phyloP scores from a whole-genome alignment of 2,797 vertebrate genomes.

The Myiotriccus ornatus region DNA sequence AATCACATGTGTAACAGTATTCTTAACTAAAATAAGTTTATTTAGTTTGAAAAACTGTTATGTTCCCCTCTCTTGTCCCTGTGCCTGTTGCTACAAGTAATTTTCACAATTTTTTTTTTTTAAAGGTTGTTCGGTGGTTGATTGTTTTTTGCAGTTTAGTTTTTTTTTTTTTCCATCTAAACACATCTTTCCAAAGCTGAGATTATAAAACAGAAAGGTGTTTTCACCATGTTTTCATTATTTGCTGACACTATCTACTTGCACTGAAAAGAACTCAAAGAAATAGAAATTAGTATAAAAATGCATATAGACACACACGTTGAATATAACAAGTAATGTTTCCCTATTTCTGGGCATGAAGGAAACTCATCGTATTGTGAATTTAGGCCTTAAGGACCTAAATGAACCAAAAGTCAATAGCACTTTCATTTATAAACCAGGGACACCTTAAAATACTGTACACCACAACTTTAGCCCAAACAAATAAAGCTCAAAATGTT shows the following conservation, averaged over 20 bases:
- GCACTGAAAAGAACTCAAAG: not conserved
- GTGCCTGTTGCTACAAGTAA: not conserved
- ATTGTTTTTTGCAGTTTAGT: not conserved
- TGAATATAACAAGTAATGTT: not conserved
- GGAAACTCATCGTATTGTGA: not conserved
- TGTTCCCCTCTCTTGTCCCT: not conserved
- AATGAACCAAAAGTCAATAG: not conserved
- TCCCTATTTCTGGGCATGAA: not conserved
- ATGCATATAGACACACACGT: rapidly evolving
- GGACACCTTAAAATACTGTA: not conserved
- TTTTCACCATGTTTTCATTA: not conserved
- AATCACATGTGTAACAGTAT: not conserved
- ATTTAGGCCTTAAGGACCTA: not conserved
- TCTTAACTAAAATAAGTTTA: conserved; percentile 1
- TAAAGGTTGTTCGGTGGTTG: not conserved
- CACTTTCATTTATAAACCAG: not conserved
- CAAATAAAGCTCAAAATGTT: not conserved
- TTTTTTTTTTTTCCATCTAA: not conserved
- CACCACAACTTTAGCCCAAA: not conserved
- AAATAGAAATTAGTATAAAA: not conserved
- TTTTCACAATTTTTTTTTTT: conserved; percentile 9
- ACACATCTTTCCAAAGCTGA: not conserved
- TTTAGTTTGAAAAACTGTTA: not conserved
- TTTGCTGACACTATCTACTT: not conserved
- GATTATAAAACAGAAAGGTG: conserved; percentile 25